phyloP scores from a whole-genome alignment of 2,113 vertebrate genomes.

The Galbula dea region DNA sequence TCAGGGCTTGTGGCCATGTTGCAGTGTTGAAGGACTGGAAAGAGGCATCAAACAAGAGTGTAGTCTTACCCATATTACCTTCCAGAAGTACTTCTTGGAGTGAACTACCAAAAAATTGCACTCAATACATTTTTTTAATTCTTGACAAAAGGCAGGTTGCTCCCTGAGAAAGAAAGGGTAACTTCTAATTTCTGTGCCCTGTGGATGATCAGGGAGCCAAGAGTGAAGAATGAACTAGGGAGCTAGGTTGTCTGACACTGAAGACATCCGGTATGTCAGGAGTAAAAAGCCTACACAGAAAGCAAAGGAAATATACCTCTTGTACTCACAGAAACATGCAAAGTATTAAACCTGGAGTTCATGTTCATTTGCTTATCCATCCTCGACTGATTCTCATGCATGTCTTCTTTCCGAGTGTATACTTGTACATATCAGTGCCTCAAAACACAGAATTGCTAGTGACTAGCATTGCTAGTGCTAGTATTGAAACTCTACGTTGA shows the following conservation, averaged over 20 bases:
- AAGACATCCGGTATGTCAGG: neutral
- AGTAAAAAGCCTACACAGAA: neutral
- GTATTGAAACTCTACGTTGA: neutral
- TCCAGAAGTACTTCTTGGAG: neutral
- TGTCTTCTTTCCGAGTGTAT: neutral
- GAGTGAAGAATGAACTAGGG: neutral
- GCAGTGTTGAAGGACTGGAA: neutral
- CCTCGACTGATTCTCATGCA: neutral
- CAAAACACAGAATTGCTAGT: neutral
- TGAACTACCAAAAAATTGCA: neutral
- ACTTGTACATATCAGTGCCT: neutral
- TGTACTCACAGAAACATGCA: too few species aligned
- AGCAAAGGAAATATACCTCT: neutral
- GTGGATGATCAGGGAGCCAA: neutral
- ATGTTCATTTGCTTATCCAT: neutral
- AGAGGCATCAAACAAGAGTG: neutral
- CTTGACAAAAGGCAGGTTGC: neutral
- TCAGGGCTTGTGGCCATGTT: neutral
- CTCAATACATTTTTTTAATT: neutral
- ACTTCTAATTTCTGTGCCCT: neutral
- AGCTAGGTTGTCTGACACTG: neutral
- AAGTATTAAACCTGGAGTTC: neutral
- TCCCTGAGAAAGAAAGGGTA: neutral
- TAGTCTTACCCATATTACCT: neutral
- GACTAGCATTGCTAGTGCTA: neutral